phyloP scores from a whole-genome alignment of 23 tunicate genomes.

The Phallusia fumigata region DNA sequence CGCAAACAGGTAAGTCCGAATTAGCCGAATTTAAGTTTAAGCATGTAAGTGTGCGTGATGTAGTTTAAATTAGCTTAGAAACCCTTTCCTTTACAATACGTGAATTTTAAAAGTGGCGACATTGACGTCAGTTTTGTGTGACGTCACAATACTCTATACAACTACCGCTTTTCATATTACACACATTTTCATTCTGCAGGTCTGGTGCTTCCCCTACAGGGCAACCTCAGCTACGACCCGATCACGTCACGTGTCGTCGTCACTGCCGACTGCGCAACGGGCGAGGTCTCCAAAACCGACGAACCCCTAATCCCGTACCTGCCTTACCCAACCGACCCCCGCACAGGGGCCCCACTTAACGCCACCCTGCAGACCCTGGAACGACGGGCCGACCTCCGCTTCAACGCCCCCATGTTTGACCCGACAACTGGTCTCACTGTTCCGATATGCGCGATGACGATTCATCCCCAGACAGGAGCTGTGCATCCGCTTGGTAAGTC shows the following conservation, averaged over 20 bases:
- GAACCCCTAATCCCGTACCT: constrained; percentile 82
- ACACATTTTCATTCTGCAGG: constrained; percentile 31
- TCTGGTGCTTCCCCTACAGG: constrained; percentile 68
- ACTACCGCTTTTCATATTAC: neutral
- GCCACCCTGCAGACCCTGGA: constrained; percentile 38
- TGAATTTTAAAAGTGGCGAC: no score
- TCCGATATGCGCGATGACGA: constrained; percentile 89
- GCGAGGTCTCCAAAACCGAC: constrained; percentile 39
- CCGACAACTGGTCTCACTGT: constrained; percentile 79
- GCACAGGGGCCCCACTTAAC: constrained; percentile 36
- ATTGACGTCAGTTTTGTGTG: no score
- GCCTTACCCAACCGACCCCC: constrained; percentile 65
- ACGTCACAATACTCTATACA: no score
- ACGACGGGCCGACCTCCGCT: constrained; percentile 65
- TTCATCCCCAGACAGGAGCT: constrained; percentile 81
- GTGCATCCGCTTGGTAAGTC: constrained; percentile 83
- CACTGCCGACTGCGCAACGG: constrained; percentile 55
- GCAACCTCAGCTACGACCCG: constrained; percentile 87
- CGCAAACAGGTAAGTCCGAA: constrained; percentile 61
- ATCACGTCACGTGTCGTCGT: constrained; percentile 53
- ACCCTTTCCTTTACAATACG: no score
- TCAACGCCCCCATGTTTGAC: constrained; percentile 76
- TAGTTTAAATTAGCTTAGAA: no score
- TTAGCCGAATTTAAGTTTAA: no score
- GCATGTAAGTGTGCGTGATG: no score